Evolutionary conservation across 2,797 vertebrate species (phyloP).

Genomic region (Poecile montanus): DNA sequence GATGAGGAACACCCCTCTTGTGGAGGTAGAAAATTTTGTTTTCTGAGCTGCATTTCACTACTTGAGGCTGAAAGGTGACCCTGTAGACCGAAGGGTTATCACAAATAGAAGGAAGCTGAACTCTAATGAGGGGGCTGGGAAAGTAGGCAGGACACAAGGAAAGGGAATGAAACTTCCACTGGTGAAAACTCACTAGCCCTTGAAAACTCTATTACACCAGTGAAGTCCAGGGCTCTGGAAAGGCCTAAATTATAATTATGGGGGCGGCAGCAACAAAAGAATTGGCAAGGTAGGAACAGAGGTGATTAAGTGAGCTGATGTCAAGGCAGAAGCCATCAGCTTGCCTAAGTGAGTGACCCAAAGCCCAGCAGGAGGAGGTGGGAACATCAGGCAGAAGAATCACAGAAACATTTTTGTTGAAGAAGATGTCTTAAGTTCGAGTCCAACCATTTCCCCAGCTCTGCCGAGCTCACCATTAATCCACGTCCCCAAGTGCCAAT

Average conservation of each 20-base stretch:
- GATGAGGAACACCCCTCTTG: background rate
- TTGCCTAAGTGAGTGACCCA: background rate
- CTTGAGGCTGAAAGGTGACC: background rate
- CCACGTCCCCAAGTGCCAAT: accelerated
- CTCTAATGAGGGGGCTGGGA: background rate
- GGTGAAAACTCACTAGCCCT: background rate
- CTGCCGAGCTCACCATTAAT: background rate
- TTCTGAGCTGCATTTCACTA: background rate
- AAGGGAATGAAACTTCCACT: background rate
- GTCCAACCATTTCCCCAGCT: background rate
- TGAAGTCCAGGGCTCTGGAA: background rate
- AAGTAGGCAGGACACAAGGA: background rate
- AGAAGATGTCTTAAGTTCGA: background rate
- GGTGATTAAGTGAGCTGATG: background rate
- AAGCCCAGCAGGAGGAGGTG: background rate
- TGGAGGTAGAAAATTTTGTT: background rate
- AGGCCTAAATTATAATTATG: background rate
- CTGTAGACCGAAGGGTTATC: background rate
- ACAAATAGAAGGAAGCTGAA: background rate
- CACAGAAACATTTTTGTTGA: background rate
- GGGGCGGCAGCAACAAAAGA: background rate
- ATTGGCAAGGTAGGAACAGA: background rate
- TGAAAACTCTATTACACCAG: background rate
- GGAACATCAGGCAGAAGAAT: background rate
- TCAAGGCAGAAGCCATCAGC: background rate